Conservation (phyloP, 2,113 vertebrate genomes). For the Cranoglanis bouderius region DNA sequence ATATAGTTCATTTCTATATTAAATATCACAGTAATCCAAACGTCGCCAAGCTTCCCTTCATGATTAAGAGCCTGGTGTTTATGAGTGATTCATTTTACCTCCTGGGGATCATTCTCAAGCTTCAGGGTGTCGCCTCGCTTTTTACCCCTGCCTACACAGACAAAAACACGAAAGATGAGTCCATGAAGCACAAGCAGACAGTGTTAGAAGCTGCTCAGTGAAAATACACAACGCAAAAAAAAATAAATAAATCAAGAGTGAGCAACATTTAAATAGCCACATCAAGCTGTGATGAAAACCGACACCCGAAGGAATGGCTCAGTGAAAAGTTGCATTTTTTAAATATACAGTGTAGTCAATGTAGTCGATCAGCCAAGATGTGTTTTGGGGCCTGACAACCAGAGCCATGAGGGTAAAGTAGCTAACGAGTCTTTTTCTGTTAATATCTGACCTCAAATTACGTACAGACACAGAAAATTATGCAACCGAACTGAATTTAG, state of each 20-base stretch:
- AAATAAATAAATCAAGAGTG: neutral
- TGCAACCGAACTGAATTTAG: neutral
- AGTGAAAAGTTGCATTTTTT: neutral
- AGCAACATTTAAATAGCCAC: neutral
- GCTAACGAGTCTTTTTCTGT: neutral
- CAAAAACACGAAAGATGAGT: conserved; percentile 6
- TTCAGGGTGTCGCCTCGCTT: conserved; percentile 91
- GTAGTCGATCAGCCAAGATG: neutral
- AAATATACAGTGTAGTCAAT: neutral
- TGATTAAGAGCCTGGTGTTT: neutral
- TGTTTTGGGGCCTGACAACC: neutral
- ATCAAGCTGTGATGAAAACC: neutral
- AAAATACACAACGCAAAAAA: neutral
- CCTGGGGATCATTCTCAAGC: conserved; percentile 94
- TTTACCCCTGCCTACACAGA: conserved; percentile 88
- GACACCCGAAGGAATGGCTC: neutral
- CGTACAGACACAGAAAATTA: neutral
- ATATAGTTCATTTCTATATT: neutral
- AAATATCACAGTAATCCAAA: neutral
- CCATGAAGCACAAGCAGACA: neutral
- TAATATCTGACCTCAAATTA: neutral
- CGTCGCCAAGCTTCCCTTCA: neutral
- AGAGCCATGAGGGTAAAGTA: neutral
- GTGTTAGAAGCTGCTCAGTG: neutral
- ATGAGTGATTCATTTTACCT: conserved; percentile 74